These are phyloP conservation scores for Cariama cristata DNA, from an alignment of 2,113 vertebrate species.

Conservation along the genomic window DNA sequence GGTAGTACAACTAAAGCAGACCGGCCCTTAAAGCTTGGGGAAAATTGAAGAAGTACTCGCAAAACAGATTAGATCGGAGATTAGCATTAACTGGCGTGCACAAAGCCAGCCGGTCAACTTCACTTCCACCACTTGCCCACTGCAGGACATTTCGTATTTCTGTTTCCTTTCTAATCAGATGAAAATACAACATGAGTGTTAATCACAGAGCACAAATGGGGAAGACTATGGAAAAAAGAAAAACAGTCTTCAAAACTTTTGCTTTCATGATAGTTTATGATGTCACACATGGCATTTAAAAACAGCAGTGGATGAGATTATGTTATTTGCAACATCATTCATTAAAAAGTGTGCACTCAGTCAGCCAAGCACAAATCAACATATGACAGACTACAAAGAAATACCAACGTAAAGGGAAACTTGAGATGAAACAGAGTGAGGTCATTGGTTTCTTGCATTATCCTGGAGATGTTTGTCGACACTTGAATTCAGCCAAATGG, in stretches of 20 bases:
- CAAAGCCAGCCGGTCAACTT: not conserved
- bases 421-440: not conserved
- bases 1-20: not conserved
- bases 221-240: not conserved
- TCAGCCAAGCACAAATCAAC: not conserved
- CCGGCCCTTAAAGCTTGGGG: not conserved
- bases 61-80: accelerated
- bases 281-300: not conserved
- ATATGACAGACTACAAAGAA: not conserved
- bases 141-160: not conserved
- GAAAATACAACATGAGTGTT: not conserved
- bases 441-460: not conserved
- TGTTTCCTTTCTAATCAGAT: not conserved
- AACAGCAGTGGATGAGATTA: accelerated
- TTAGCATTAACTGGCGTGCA: accelerated
- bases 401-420: not conserved
- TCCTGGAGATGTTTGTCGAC: not conserved
- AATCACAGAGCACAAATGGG: not conserved
- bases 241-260: not conserved
- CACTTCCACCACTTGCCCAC: not conserved
- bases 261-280: not conserved
- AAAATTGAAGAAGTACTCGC: not conserved
- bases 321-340: not conserved
- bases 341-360: not conserved
- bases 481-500: not conserved